A percentile compares a stretch with the other conserved stretches of the same genome.
Conservation (phyloP, 2,113 vertebrate genomes). For the Archilochus colubris region DNA sequence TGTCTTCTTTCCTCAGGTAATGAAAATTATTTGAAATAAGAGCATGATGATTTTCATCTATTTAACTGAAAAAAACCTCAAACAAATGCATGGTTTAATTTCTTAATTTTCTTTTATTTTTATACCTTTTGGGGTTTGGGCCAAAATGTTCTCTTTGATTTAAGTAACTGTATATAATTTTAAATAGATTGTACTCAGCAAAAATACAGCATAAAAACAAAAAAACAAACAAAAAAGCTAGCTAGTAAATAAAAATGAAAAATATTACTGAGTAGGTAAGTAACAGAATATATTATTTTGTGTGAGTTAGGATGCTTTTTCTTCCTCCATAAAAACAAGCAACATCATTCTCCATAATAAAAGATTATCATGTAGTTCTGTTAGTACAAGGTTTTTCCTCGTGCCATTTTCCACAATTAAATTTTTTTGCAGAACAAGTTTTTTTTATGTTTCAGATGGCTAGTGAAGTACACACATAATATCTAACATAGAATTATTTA, state of each 20-base stretch:
- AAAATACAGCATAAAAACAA: not conserved
- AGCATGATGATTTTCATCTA: not conserved
- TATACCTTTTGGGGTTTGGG: not conserved
- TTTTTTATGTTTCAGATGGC: not conserved
- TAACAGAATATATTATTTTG: not conserved
- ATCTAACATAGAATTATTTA: not conserved
- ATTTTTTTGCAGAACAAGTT: not conserved
- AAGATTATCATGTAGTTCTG: not conserved
- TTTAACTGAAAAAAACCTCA: not conserved
- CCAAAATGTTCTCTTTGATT: not conserved
- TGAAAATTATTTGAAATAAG: not conserved
- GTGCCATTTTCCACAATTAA: not conserved
- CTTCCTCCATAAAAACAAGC: not conserved
- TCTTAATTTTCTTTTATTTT: not conserved
- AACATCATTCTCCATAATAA: not conserved
- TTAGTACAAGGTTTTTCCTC: not conserved
- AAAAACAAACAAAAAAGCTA: not conserved
- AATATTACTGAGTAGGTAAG: not conserved
- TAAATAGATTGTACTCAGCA: not conserved
- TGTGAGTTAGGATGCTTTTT: not conserved
- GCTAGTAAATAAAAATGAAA: not conserved
- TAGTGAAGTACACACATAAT: not conserved
- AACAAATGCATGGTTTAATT: not conserved
- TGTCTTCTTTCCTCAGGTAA: not conserved
- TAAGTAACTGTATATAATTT: not conserved